Percentiles rank a stretch among this genome's conserved stretches.
phyloP scores from a whole-genome alignment of 2,888 invertebrate genomes.

The Agriotes lineatus region DNA sequence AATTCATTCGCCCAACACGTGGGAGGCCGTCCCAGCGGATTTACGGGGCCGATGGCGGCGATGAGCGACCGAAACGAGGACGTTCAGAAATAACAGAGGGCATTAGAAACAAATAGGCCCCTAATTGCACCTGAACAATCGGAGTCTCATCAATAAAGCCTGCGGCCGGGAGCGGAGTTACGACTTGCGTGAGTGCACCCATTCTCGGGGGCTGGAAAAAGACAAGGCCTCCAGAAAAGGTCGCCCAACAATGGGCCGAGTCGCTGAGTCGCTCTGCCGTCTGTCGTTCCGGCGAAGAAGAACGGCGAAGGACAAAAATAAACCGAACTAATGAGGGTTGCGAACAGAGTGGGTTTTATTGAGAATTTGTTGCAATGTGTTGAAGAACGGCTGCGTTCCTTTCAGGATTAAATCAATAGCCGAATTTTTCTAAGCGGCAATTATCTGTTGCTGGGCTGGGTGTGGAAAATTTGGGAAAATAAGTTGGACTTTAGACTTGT shows the following conservation, averaged over 20 bases:
- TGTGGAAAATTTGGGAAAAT: no score
- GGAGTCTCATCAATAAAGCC: conserved; percentile 32
- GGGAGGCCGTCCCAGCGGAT: no score
- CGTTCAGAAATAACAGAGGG: not conserved
- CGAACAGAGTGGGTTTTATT: conserved; percentile 22
- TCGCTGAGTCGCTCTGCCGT: conserved; percentile 20
- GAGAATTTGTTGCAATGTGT: conserved; percentile 26
- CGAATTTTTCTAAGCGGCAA: no score
- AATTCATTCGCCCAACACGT: no score
- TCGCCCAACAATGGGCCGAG: conserved; percentile 1
- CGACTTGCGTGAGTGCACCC: conserved; percentile 2
- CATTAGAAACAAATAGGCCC: conserved; percentile 31
- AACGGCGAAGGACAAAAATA: conserved; percentile 27
- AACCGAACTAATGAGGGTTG: conserved; percentile 25
- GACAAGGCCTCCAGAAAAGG: not conserved
- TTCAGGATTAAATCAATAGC: conserved; percentile 21
- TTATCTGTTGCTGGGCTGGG: no score
- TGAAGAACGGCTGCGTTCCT: conserved; percentile 5
- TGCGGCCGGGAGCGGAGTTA: not conserved
- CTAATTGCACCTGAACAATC: conserved; percentile 30
- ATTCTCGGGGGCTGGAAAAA: not conserved
- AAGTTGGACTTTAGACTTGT: no score
- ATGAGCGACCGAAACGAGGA: conserved; percentile 1
- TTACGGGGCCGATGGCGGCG: no score
- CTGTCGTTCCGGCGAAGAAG: conserved; percentile 13